These are phyloP conservation scores for Rhadinocentrus ornatus DNA, from an alignment of 2,797 vertebrate genomes.

Conservation along the genomic window DNA sequence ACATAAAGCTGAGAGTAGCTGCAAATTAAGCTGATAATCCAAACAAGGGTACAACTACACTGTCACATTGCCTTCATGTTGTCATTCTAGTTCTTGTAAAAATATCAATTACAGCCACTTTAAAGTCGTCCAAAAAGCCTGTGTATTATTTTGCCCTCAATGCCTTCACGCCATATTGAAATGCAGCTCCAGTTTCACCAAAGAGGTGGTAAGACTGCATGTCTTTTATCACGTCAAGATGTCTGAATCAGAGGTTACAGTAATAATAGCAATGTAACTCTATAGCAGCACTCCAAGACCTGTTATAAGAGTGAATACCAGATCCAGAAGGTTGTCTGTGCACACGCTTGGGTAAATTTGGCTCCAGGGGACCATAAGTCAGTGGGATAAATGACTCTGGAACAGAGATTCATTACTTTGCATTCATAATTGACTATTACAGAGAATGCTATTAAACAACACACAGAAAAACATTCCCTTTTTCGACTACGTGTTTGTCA, in stretches of 20 bases:
- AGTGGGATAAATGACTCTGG: slow-evolving; percentile 75
- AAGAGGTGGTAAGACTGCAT: slow-evolving; percentile 41
- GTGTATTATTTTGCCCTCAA: slow-evolving; percentile 13
- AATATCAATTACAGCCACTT: slow-evolving; percentile 34
- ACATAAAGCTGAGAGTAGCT: slow-evolving; percentile 2
- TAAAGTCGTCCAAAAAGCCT: slow-evolving; percentile 30
- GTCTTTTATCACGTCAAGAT: slow-evolving; percentile 61
- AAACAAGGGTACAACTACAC: neutral
- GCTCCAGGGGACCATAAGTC: slow-evolving; percentile 71
- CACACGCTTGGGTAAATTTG: slow-evolving; percentile 60
- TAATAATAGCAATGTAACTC: slow-evolving; percentile 67
- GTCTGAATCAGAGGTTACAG: slow-evolving; percentile 58
- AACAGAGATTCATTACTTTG: slow-evolving; percentile 66
- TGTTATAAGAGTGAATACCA: slow-evolving; percentile 54
- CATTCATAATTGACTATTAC: slow-evolving; percentile 68
- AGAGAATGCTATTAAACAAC: slow-evolving; percentile 62
- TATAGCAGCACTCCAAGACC: slow-evolving; percentile 55
- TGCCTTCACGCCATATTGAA: slow-evolving; percentile 32
- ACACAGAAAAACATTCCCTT: slow-evolving; percentile 35
- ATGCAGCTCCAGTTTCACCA: slow-evolving; percentile 48
- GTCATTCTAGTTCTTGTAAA: neutral
- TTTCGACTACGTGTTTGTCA: slow-evolving; percentile 60
- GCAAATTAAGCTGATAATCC: slow-evolving; percentile 7
- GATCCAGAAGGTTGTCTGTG: slow-evolving; percentile 58
- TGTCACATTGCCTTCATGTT: slow-evolving; percentile 1